Conservation (phyloP, 2,797 vertebrate species). For the Spinus pinus region DNA sequence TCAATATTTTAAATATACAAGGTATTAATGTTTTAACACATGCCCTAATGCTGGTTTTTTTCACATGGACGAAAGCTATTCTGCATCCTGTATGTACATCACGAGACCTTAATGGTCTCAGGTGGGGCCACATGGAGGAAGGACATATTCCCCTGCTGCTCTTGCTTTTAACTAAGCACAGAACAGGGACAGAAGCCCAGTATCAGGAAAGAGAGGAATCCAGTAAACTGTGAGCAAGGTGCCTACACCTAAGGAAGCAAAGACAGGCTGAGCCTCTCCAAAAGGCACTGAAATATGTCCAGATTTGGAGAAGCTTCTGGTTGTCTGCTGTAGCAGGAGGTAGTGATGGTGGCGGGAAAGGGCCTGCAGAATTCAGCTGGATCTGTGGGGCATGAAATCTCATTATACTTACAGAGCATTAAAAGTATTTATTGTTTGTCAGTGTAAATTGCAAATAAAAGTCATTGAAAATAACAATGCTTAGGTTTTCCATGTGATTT, state of each 20-base stretch:
- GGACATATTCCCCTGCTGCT: neutral
- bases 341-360: neutral
- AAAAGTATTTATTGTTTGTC: neutral
- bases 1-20: neutral
- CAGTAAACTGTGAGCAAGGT: neutral
- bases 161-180: neutral
- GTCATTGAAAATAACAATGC: neutral
- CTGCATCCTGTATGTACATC: neutral
- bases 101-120: neutral
- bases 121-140: neutral
- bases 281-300: neutral
- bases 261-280: neutral
- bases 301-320: neutral
- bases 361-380: neutral
- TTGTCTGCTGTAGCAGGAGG: neutral
- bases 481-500: neutral
- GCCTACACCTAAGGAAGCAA: neutral
- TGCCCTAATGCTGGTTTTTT: neutral
- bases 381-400: neutral
- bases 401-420: neutral
- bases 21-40: neutral
- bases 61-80: neutral
- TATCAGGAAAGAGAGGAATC: neutral
- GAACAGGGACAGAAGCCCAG: neutral
- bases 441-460: neutral